These are phyloP conservation scores for Trissolcus basalis DNA, from an alignment of 1,140 invertebrate genomes.

Conservation along the genomic window DNA sequence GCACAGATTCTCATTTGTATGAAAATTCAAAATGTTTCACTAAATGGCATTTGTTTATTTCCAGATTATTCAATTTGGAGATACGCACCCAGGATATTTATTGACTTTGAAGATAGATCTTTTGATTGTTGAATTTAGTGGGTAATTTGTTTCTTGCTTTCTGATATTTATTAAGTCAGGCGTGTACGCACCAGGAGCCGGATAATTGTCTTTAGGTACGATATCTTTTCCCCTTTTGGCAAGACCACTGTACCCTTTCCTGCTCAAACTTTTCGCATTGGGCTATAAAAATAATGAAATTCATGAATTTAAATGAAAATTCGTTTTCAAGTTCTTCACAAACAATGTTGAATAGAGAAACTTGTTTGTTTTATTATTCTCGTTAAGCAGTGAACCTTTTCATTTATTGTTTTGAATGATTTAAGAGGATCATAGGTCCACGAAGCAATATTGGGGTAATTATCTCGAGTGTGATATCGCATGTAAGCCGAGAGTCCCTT, in stretches of 20 bases:
- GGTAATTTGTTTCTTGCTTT: slow-evolving; percentile 51
- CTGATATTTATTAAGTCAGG: slow-evolving; percentile 25
- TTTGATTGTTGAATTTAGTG: slow-evolving; percentile 53
- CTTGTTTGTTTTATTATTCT: too few species aligned
- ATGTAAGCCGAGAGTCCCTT: slow-evolving; percentile 64
- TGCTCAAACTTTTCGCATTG: slow-evolving; percentile 63
- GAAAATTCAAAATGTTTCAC: too few species aligned
- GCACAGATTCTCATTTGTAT: too few species aligned
- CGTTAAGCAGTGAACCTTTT: slow-evolving; percentile 59
- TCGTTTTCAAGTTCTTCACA: background rate
- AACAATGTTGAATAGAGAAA: slow-evolving; percentile 12
- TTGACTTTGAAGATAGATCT: slow-evolving; percentile 39
- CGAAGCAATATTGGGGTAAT: slow-evolving; percentile 63
- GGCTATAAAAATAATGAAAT: slow-evolving; percentile 51
- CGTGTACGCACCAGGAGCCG: slow-evolving; percentile 62
- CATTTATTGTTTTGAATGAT: slow-evolving; percentile 61
- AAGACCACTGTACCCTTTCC: slow-evolving; percentile 66
- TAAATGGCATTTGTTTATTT: too few species aligned
- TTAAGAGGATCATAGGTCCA: slow-evolving; percentile 61
- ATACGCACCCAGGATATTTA: slow-evolving; percentile 64
- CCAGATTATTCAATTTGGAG: background rate
- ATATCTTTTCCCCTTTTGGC: slow-evolving; percentile 44
- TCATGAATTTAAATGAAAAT: background rate
- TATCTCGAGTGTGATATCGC: slow-evolving; percentile 60
- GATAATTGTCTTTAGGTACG: slow-evolving; percentile 49